Conservation (phyloP, 2,888 invertebrate species). For the Calameuta pallipes region DNA sequence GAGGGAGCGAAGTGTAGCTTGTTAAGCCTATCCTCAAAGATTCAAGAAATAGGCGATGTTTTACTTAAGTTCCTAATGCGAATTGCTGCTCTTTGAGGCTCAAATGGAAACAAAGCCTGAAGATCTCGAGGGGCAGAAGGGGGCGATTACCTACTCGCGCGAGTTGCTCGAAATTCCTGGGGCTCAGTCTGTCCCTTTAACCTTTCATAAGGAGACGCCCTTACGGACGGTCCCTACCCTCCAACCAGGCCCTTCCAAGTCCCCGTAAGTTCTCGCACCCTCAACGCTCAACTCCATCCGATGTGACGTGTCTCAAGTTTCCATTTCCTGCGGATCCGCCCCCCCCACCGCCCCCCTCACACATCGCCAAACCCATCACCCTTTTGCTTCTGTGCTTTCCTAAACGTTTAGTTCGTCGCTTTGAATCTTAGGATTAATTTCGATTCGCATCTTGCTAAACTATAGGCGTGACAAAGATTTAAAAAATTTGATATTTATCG, state of each 20-base stretch:
- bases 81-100: no score
- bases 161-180: background rate
- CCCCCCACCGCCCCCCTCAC: background rate
- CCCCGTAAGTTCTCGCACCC: background rate
- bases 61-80: no score
- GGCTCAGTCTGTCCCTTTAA: background rate
- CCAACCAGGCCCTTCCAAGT: background rate
- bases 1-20: no score
- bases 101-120: no score
- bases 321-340: conserved; percentile 31
- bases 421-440: background rate
- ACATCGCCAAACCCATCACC: background rate
- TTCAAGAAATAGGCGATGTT: no score
- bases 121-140: no score
- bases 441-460: background rate
- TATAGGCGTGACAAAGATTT: no score
- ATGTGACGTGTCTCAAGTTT: conserved; percentile 33
- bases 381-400: background rate
- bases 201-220: background rate
- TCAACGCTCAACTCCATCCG: background rate
- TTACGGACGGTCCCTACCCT: no score
- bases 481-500: no score
- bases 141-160: background rate
- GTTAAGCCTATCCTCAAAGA: no score
- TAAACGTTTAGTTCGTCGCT: background rate